Conservation (phyloP, 2,797 vertebrate species). For the Karalla daura region DNA sequence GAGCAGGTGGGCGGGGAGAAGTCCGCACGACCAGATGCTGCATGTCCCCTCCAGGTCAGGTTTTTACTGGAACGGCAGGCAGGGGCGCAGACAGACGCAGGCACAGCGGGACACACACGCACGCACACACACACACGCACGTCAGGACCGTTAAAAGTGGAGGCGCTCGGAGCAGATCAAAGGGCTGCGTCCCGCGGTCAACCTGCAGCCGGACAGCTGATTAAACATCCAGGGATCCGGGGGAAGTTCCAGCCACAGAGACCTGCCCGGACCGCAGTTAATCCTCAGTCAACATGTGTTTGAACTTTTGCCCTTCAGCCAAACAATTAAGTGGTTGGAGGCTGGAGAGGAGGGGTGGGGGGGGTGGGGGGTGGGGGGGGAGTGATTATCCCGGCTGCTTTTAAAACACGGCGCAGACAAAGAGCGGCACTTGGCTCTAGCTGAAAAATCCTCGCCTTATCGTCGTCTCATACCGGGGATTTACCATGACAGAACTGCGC, state of each 20-base stretch:
- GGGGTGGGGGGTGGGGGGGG: too few species aligned
- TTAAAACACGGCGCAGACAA: neutral
- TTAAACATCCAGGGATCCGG: conserved; percentile 49
- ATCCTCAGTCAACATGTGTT: conserved; percentile 23
- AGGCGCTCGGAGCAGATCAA: conserved; percentile 50
- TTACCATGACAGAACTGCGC: conserved; percentile 1
- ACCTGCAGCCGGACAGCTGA: conserved; percentile 47
- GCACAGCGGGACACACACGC: conserved; percentile 4
- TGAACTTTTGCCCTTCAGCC: conserved; percentile 35
- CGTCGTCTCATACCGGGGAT: conserved; percentile 10
- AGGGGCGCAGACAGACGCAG: conserved; percentile 15
- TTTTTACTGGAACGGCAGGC: conserved; percentile 86
- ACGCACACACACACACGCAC: neutral
- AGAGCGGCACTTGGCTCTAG: conserved; percentile 10
- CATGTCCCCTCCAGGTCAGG: conserved; percentile 99
- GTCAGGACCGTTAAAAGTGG: conserved; percentile 12
- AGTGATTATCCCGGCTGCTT: conserved; percentile 11
- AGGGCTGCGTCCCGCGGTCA: conserved; percentile 8
- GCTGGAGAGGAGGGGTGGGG: too few species aligned
- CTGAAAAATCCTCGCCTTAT: conserved; percentile 8
- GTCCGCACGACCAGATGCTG: conserved; percentile 97
- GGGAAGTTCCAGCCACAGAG: conserved; percentile 1
- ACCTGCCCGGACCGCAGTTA: conserved; percentile 5
- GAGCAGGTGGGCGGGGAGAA: conserved; percentile 92
- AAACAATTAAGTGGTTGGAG: conserved; percentile 40